A percentile compares a stretch with the other conserved stretches of the same genome.
These are phyloP conservation scores for Onychomys arenicola DNA, from an alignment of 2,797 vertebrate genomes.

Conservation along the genomic window DNA sequence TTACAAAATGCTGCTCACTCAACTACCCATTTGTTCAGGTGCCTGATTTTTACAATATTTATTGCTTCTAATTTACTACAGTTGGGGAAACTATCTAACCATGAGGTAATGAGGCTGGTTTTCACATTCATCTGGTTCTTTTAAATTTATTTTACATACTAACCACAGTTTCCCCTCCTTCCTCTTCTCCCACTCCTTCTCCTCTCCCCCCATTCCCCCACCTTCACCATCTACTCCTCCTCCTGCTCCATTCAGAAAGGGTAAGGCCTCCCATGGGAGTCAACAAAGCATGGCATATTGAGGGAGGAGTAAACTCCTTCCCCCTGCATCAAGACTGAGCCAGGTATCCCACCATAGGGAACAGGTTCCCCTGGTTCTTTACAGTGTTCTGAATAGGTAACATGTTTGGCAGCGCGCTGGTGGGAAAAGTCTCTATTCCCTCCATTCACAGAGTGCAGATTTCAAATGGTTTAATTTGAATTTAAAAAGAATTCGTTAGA, in stretches of 20 bases:
- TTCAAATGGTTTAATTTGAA: background rate
- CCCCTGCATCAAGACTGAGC: background rate
- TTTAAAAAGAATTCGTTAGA: conserved; percentile 38
- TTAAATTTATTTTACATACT: background rate
- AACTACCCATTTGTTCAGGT: background rate
- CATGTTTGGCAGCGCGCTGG: background rate
- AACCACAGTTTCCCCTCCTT: background rate
- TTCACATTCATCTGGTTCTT: conserved; percentile 15
- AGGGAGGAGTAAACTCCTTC: background rate
- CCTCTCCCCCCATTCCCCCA: too few species aligned
- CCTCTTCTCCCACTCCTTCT: too few species aligned
- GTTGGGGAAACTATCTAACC: conserved; percentile 6
- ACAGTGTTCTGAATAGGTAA: conserved; percentile 29
- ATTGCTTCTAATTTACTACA: conserved; percentile 33
- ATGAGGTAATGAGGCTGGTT: conserved; percentile 1
- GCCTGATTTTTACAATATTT: conserved; percentile 28
- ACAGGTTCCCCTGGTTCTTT: background rate
- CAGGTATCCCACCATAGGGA: background rate
- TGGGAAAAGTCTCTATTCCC: background rate
- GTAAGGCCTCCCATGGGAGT: background rate
- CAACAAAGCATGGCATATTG: background rate
- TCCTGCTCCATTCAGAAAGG: background rate
- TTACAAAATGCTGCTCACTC: conserved; percentile 24
- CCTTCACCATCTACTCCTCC: too few species aligned
- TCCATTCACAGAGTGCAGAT: background rate